Evolutionary conservation across 2,888 invertebrate species (phyloP).

Genomic region (Glaucopsyche alexis): DNA sequence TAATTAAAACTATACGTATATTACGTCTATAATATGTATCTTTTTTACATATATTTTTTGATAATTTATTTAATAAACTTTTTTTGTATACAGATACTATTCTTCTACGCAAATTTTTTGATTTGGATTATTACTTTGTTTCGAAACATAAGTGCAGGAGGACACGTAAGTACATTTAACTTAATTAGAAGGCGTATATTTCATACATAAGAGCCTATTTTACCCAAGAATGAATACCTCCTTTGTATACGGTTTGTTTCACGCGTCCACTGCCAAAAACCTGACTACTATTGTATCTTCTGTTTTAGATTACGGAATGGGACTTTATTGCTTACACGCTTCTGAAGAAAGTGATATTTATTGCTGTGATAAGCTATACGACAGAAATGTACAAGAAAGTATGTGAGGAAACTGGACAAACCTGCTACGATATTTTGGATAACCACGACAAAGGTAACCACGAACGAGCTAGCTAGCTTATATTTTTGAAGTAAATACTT

Average conservation of each 20-base stretch:
- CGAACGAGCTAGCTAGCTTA: background rate
- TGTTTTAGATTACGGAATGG: background rate
- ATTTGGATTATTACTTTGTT: background rate
- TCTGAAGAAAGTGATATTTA: constrained; percentile 4
- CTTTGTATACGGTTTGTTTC: no score
- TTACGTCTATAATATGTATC: background rate
- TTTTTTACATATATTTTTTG: background rate
- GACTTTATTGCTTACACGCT: background rate
- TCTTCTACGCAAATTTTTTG: constrained; percentile 6
- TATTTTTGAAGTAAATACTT: no score
- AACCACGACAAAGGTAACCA: constrained; percentile 8
- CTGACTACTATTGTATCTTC: background rate
- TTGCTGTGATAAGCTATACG: constrained; percentile 6
- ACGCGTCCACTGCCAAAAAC: background rate
- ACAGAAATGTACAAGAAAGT: constrained; percentile 23
- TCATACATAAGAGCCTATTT: no score
- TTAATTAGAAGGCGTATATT: no score
- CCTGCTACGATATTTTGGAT: constrained; percentile 26
- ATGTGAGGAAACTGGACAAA: constrained; percentile 12
- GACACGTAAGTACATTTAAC: background rate
- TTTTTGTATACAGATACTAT: constrained; percentile 4
- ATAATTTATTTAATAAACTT: background rate
- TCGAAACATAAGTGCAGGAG: background rate
- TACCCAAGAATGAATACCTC: no score
- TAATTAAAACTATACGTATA: no score